Evolutionary conservation across 2,888 invertebrate species (phyloP).

Genomic region (Diloba caeruleocephala): DNA sequence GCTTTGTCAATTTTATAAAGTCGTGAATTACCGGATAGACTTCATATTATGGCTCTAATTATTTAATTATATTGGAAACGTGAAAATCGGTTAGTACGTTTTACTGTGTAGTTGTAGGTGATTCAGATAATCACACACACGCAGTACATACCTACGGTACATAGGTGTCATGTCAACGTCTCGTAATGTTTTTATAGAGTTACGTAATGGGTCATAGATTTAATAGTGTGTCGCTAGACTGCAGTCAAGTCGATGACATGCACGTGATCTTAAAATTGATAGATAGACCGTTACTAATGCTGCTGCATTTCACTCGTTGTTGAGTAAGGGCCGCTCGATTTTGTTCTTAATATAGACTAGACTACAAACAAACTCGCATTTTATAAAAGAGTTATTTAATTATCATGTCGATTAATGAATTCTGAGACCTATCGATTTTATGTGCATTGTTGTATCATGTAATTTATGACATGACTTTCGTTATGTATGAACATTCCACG

Average conservation of each 20-base stretch:
- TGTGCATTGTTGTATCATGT: conserved; percentile 17
- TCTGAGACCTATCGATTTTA: conserved; percentile 13
- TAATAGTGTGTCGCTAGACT: conserved; percentile 43
- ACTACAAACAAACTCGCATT: conserved; percentile 32
- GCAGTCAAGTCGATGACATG: conserved; percentile 44
- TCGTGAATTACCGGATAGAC: conserved; percentile 3
- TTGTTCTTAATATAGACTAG: conserved; percentile 30
- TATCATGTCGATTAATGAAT: conserved; percentile 17
- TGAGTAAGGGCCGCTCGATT: conserved; percentile 22
- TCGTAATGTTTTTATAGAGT: conserved; percentile 31
- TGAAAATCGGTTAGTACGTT: conserved; percentile 2
- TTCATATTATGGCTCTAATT: conserved; percentile 14
- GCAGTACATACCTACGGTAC: conserved; percentile 16
- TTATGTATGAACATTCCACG: conserved; percentile 59
- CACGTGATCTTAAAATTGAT: conserved; percentile 42
- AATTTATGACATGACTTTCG: conserved; percentile 16
- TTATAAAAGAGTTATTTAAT: conserved; percentile 19
- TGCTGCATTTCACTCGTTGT: conserved; percentile 35
- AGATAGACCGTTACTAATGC: conserved; percentile 34
- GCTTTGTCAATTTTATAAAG: conserved; percentile 19
- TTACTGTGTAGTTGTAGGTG: conserved; percentile 8
- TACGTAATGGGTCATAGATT: conserved; percentile 38
- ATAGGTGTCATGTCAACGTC: conserved; percentile 21
- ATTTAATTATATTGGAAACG: conserved; percentile 2
- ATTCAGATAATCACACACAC: conserved; percentile 26